phyloP scores from a whole-genome alignment of 2,113 vertebrate species.

The Callocephalon fimbriatum region DNA sequence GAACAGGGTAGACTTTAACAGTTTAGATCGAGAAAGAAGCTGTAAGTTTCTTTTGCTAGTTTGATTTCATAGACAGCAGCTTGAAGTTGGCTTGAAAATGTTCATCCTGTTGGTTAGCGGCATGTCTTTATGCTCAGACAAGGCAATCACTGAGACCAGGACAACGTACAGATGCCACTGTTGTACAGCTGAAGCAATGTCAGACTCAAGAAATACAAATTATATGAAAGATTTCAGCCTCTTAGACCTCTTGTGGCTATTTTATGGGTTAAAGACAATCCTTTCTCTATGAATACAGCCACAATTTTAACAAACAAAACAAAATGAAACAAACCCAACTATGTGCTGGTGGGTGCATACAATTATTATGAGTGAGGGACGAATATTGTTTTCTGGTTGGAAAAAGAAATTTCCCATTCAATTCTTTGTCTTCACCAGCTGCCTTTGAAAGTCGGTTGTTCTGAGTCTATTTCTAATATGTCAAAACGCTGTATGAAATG shows the following conservation, averaged over 20 bases:
- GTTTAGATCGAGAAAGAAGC: conserved; percentile 24
- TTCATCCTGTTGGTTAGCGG: neutral
- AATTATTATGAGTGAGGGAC: neutral
- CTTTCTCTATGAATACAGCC: neutral
- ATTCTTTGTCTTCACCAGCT: neutral
- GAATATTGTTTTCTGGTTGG: neutral
- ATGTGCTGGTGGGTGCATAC: neutral
- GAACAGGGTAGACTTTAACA: conserved; percentile 16
- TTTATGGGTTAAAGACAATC: neutral
- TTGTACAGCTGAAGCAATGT: neutral
- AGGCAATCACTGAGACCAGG: neutral
- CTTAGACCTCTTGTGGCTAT: neutral
- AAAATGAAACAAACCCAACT: neutral
- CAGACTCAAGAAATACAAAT: neutral
- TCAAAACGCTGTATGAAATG: neutral
- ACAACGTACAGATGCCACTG: neutral
- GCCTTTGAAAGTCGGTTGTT: neutral
- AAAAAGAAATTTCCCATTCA: neutral
- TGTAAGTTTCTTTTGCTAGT: conserved; percentile 7
- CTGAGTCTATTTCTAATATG: neutral
- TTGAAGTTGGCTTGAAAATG: neutral
- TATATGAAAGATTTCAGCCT: neutral
- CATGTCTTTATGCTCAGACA: neutral
- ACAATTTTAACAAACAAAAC: neutral
- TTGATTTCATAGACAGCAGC: neutral